Percentiles rank a stretch among this genome's conserved stretches.
phyloP scores from a whole-genome alignment of 2,888 invertebrate genomes.

The Harpalus rubripes region DNA sequence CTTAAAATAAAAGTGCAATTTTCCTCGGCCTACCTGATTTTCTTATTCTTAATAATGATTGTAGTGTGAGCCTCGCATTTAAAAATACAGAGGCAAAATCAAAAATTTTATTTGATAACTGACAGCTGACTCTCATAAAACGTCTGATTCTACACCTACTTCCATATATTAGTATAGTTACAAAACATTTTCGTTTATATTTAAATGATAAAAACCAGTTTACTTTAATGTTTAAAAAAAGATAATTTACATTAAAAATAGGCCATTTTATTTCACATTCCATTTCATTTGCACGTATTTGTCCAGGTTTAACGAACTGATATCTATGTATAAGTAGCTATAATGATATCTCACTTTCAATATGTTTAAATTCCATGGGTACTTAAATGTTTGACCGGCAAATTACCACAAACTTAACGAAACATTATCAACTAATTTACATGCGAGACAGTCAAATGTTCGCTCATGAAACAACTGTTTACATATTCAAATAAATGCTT shows the following conservation, averaged over 20 bases:
- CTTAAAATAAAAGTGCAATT: too few relatives aligned
- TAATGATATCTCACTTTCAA: conserved; percentile 44
- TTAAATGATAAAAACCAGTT: too few relatives aligned
- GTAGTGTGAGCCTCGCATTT: too few relatives aligned
- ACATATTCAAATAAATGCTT: conserved; percentile 58
- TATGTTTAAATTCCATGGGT: conserved; percentile 15
- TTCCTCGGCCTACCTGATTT: too few relatives aligned
- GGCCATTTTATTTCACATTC: not conserved
- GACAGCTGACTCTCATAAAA: too few relatives aligned
- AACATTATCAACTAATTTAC: conserved; percentile 32
- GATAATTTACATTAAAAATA: not conserved
- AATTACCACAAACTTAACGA: conserved; percentile 18
- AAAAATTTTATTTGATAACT: too few relatives aligned
- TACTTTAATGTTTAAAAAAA: too few relatives aligned
- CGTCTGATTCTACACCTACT: too few relatives aligned
- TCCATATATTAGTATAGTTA: too few relatives aligned
- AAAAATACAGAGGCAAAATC: too few relatives aligned
- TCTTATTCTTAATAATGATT: too few relatives aligned
- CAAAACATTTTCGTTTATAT: too few relatives aligned
- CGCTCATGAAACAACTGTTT: conserved; percentile 41
- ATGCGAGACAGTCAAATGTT: conserved; percentile 34
- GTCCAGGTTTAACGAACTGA: conserved; percentile 11
- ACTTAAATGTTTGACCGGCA: conserved; percentile 27
- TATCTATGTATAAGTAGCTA: not conserved
- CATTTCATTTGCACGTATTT: not conserved